These are phyloP conservation scores for Neelides sp. DNA, from an alignment of 1,140 invertebrate genomes.

Conservation along the genomic window DNA sequence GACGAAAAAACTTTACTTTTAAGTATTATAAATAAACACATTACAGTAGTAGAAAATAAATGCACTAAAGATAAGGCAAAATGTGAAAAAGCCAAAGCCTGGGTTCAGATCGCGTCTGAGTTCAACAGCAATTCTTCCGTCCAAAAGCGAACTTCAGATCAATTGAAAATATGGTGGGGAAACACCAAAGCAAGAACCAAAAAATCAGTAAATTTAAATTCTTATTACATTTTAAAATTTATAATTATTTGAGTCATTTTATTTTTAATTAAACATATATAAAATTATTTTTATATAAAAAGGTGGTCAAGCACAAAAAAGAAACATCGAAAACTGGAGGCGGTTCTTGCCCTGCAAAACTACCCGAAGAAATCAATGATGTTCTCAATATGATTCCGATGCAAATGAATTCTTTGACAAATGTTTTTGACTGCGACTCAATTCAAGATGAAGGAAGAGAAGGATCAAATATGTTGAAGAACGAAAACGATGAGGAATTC, in stretches of 20 bases:
- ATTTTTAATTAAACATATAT: neutral
- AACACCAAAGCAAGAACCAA: slow-evolving; percentile 7
- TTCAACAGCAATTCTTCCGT: too few relatives aligned
- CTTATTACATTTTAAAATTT: neutral
- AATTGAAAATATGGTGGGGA: slow-evolving; percentile 8
- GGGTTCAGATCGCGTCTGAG: too few relatives aligned
- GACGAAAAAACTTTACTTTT: too few relatives aligned
- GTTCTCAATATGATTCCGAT: slow-evolving; percentile 6
- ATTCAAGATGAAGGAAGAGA: neutral
- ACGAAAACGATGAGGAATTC: neutral
- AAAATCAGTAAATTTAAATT: slow-evolving; percentile 4
- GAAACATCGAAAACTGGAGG: slow-evolving; percentile 9
- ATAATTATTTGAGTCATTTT: too few relatives aligned
- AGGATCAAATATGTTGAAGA: neutral
- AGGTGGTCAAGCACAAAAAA: neutral
- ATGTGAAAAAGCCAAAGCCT: too few relatives aligned
- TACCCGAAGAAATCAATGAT: neutral
- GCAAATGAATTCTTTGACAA: slow-evolving; percentile 8
- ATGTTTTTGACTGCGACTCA: slow-evolving; percentile 9
- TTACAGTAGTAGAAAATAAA: too few relatives aligned
- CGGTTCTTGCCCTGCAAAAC: neutral
- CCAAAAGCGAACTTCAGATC: neutral
- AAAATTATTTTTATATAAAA: too few relatives aligned
- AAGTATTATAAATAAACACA: too few relatives aligned
- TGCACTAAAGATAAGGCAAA: too few relatives aligned